Base-by-base conservation (phyloP, 2,888 invertebrate genomes). In the Campopleginae sp. region DNA sequence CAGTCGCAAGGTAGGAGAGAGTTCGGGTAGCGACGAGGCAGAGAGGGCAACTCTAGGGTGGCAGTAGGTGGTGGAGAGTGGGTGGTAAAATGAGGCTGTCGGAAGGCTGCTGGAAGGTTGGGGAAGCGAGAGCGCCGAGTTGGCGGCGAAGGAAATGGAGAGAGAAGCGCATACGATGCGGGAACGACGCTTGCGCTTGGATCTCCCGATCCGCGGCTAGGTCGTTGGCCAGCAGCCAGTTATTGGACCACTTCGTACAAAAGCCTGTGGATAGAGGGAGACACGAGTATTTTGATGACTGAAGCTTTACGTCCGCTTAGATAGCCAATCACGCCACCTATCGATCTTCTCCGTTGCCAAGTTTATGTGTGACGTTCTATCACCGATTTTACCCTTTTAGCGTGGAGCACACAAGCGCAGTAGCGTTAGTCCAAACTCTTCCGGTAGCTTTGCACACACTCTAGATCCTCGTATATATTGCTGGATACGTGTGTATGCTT, bases 41-140 rank as follows among this genome's bases (percentile, higher is more conserved):
- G 88, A 87, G 87, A 68, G 46, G 89, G 81, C 75, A 87, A 82
- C 63, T 17, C 72, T 85, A 68, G 86, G 84, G 61, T 74, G 66
- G 66, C 54, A 63, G 79, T n/a, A 81, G 72, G 83, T 58, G 66
- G 54, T 44, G 70, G 54, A 76, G 68, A 72, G 70, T 61, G 54
- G 80, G 27, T 80, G 77, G 82, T 48, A 51, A 68, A 77, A 72
- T 51, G 71, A 70, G 79, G 80, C 27, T 58, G 58, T 58, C 27
- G 63, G 51, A 63, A 38, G 54, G 71, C 51, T 65, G 71, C 51
- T 65, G 61, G 77, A 70, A 75, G 74, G 76, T n/a, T 66, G 72
- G 19, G 31, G n/a, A n/a, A 58, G 76, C 71, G 77, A 80, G 79
- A 63, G 84, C 71, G 74, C 54, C 78, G 75, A 66, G 75, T 78